A percentile compares a stretch with the other conserved stretches of the same genome.
phyloP scores from a whole-genome alignment of 2,797 vertebrate genomes.

The Rousettus madagascariensis region DNA sequence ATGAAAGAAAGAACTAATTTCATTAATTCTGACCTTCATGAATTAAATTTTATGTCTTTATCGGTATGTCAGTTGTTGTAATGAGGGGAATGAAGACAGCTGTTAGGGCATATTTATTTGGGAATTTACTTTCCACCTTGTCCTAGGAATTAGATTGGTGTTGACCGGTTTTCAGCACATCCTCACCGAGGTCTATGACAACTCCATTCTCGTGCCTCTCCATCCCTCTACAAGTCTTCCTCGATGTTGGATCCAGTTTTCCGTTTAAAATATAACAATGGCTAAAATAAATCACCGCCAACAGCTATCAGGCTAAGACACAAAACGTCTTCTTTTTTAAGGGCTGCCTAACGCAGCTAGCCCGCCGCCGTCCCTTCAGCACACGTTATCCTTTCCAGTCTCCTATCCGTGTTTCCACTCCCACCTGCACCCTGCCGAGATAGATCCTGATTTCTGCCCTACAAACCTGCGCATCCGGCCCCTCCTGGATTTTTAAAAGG shows the following conservation, averaged over 20 bases:
- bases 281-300: neutral
- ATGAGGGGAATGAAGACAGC: neutral
- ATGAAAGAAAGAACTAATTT: neutral
- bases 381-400: neutral
- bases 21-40: neutral
- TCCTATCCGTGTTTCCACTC: neutral
- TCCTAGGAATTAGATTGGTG: neutral
- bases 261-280: neutral
- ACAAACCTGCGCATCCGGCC: neutral
- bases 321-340: neutral
- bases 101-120: neutral
- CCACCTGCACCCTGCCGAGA: no score
- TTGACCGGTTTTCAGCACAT: neutral
- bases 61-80: neutral
- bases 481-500: neutral
- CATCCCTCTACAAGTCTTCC: neutral
- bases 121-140: neutral
- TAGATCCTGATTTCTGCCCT: neutral
- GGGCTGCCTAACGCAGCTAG: neutral
- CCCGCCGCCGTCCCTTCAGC: neutral
- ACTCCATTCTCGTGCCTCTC: neutral
- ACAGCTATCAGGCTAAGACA: neutral
- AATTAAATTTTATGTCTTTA: neutral
- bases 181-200: neutral
- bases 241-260: neutral